A percentile compares a stretch with the other conserved stretches of the same genome.
phyloP scores from a whole-genome alignment of 2,888 invertebrate genomes.

The Gryllus longicercus region DNA sequence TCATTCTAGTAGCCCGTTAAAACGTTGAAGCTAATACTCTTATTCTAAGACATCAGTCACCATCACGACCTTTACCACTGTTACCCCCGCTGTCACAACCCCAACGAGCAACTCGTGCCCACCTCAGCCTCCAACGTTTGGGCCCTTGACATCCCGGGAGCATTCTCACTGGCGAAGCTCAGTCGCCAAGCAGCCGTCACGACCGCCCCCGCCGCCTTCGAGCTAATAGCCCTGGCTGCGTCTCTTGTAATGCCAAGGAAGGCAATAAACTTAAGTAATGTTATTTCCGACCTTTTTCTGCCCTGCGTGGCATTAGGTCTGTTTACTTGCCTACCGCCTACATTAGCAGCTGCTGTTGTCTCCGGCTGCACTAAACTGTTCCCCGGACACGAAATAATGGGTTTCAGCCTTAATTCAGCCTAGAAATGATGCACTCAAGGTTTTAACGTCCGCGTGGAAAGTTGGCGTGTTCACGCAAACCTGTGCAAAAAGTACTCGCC shows the following conservation, averaged over 20 bases:
- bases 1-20: too few species aligned
- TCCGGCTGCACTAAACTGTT: not conserved
- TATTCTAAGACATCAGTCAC: too few species aligned
- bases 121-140: not conserved
- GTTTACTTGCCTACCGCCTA: not conserved
- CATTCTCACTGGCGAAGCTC: not conserved
- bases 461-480: not conserved
- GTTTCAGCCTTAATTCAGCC: not conserved
- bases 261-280: slow-evolving; percentile 4
- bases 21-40: too few species aligned
- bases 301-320: not conserved
- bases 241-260: not conserved
- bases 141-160: not conserved
- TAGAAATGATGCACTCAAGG: not conserved
- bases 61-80: too few species aligned
- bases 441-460: not conserved
- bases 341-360: not conserved
- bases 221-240: not conserved
- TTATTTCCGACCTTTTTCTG: not conserved
- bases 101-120: too few species aligned
- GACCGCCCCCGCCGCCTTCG: not conserved
- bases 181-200: not conserved
- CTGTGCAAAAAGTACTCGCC: too few species aligned
- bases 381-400: not conserved
- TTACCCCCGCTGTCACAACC: too few species aligned